These are phyloP conservation scores for Percina caprodes DNA, from an alignment of 2,113 vertebrate genomes.

Conservation along the genomic window DNA sequence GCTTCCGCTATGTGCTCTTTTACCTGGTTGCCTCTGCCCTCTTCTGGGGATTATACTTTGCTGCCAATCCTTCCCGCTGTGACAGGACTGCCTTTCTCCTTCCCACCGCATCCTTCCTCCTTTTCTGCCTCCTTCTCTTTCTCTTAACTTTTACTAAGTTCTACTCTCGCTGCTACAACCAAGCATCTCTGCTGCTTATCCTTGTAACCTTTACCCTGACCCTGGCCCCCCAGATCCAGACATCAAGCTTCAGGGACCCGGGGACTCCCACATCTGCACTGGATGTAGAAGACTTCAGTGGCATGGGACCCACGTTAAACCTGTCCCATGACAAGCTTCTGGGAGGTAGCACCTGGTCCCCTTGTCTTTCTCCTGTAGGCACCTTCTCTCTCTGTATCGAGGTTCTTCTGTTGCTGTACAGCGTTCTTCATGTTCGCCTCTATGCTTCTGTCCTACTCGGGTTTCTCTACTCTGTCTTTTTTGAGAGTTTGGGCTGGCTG, in stretches of 20 bases:
- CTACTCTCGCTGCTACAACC: constrained; percentile 88
- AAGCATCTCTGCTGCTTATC: constrained; percentile 88
- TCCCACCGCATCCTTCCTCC: constrained; percentile 87
- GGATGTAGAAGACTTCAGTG: constrained; percentile 68
- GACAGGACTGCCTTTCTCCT: constrained; percentile 83
- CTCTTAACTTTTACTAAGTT: constrained; percentile 90
- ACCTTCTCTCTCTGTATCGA: constrained; percentile 97
- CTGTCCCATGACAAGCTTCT: constrained; percentile 54
- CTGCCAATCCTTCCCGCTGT: constrained; percentile 84
- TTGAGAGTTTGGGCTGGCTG: constrained; percentile 91
- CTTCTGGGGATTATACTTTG: constrained; percentile 92
- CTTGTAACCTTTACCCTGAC: constrained; percentile 89
- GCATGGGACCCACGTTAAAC: constrained; percentile 66
- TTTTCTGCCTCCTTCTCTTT: constrained; percentile 89
- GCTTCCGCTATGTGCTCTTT: constrained; percentile 93
- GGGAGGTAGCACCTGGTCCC: constrained; percentile 26
- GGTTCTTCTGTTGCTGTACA: constrained; percentile 95
- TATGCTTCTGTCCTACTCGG: constrained; percentile 93
- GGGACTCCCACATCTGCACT: constrained; percentile 36
- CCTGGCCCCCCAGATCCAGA: constrained; percentile 89
- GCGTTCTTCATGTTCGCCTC: constrained; percentile 94
- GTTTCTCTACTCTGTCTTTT: constrained; percentile 92
- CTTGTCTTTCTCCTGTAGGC: constrained; percentile 93
- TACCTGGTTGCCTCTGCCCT: constrained; percentile 88
- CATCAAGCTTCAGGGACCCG: constrained; percentile 65